Base-by-base conservation (phyloP, 2,113 vertebrate genomes). In the Pomatostomus ruficeps region DNA sequence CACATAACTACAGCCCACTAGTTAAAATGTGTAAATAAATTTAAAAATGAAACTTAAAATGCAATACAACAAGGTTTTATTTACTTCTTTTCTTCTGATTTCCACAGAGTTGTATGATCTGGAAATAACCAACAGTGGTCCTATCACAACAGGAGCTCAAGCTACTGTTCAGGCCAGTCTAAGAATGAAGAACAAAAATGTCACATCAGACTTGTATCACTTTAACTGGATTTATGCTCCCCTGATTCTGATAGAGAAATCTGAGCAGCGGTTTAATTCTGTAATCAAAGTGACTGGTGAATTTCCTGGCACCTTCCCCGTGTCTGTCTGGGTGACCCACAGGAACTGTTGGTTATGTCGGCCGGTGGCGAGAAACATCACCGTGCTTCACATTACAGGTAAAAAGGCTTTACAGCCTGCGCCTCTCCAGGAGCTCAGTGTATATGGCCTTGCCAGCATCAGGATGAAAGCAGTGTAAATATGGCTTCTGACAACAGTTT, bases 201-300 rank as follows among this genome's bases (percentile, higher is more conserved):
- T 70, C n/a, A 3, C 57, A 11, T 15, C 85, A 49, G 78, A 73
- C 35, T n/a, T 29, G 11, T 98, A 96, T 91, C 86, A 79, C 72
- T 98, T 98, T 45, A 97, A 97, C 79, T 98, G 98, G 98, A 79
- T 97, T 77, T 97, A 98, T 62, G 90, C 94, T 21, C 98, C 98
- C 4, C 94, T 98, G 65, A 91, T 96, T 52, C 96, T 98, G 91
- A 91, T 78, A 4, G 70, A 96, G 86, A 97, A 97, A 83, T 96
- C 21, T 0, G 97, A 98, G 22, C 89, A 91, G 55, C 33, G 0
- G 7, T 66, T 96, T 20, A 85, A 43, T 40, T 98, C 98, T 0
- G 0, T 84, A 29, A 97, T 98, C 77, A 93, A 43, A 0, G 79
- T 97, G 33, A 93, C 88, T 0, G 57, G 97, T 55, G 85, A 63